Evolutionary conservation across 2,113 vertebrate species (phyloP), one percentile per base, ranked within the genome.

Genomic region (Phalacrocorax brasilianus): DNA sequence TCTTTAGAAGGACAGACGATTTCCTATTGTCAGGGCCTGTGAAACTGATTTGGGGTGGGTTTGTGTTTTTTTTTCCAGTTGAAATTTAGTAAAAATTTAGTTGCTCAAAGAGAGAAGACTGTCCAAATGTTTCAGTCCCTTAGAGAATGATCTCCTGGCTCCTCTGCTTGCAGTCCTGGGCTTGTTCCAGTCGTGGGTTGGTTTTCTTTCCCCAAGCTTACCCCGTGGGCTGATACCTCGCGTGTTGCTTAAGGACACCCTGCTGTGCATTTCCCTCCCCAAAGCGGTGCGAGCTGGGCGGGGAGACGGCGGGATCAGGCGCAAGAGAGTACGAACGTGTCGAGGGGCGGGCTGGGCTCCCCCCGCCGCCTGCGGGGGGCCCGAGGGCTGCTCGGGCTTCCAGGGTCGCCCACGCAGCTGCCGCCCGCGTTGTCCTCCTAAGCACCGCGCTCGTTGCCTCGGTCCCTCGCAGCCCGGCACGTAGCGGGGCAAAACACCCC

Each of bases 281-380:
- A 8, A 5, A 9, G 50, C 2, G n/a, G 12, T 9, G 26, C 3
- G 22, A 28, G 32, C 2, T 32, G 49, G 17, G 61, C n/a, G 24
- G 24, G 22, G 30, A 27, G 30, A 9, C 52, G 42, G 27, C 55
- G n/a, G 26, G 58, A 14, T 20, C 47, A 44, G 27, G 12, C 0
- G 23, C 19, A 45, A 8, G 0, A 2, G 3, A 22, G 32, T 2
- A 14, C 2, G 3, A 47, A 6, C 40, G 8, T 3, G 1, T 1
- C 4, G 68, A 72, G 15, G 4, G 6, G 5, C 7, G 11, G 30
- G 30, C 24, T 7, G 3, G 1, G 0, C 18, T 32, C 20, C 66
- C 52, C 21, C 35, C 6, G 11, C 11, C 24, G 11, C 4, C 45
- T 38, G 22, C 55, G 22, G 45, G 47, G 21, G 27, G 18, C 73